Evolutionary conservation across 2,113 vertebrate species (phyloP).

Genomic region (Stercorarius parasiticus): DNA sequence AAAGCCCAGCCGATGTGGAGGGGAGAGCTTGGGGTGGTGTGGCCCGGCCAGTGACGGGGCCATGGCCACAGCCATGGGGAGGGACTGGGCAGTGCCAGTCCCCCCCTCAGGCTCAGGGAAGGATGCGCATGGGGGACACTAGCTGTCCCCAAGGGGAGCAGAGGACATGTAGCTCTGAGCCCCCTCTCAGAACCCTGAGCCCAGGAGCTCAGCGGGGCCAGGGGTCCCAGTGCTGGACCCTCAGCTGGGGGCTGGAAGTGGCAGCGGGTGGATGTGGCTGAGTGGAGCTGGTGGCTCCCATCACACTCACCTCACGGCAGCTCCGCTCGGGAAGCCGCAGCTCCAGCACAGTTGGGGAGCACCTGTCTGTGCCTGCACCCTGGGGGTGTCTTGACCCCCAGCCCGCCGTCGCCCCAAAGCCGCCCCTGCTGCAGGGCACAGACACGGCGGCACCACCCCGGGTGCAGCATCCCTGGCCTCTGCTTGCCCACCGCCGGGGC

Average conservation of each 20-base stretch:
- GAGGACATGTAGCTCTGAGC: background rate
- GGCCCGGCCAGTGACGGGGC: fast-evolving
- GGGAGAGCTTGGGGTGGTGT: background rate
- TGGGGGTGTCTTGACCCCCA: fast-evolving
- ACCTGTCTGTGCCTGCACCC: background rate
- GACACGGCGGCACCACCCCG: fast-evolving
- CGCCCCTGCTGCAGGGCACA: background rate
- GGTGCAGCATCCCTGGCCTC: background rate
- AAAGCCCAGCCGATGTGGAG: background rate
- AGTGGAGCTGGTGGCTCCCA: background rate
- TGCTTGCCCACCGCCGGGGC: background rate
- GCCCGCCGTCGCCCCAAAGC: fast-evolving
- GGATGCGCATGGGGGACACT: fast-evolving
- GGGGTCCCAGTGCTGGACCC: background rate
- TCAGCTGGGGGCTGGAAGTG: background rate
- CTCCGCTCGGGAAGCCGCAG: fast-evolving
- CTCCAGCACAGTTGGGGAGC: fast-evolving
- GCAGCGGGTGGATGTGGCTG: background rate
- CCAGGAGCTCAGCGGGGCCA: background rate
- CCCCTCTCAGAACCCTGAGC: background rate
- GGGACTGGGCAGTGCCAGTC: background rate
- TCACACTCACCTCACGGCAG: fast-evolving
- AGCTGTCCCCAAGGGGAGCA: background rate
- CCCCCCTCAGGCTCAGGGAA: background rate
- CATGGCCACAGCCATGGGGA: fast-evolving